A percentile compares a stretch with the other conserved stretches of the same genome.
Evolutionary conservation across 2,113 vertebrate genomes (phyloP).

Genomic region (Callospermophilus lateralis): DNA sequence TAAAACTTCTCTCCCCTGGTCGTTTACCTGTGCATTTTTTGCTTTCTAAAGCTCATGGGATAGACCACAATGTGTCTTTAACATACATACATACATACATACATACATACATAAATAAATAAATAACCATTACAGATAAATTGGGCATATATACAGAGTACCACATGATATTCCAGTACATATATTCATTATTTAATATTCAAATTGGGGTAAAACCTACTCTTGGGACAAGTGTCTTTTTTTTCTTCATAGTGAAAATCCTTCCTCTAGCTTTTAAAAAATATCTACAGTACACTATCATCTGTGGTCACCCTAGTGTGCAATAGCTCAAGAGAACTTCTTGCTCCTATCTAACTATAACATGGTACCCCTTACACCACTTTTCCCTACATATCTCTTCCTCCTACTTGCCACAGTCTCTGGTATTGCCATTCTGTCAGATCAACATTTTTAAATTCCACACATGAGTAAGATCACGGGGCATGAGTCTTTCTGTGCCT

Average conservation of each 20-base stretch:
- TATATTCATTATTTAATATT: not conserved
- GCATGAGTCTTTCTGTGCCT: not conserved
- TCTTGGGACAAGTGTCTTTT: not conserved
- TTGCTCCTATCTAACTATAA: not conserved
- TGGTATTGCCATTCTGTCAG: not conserved
- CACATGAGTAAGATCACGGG: not conserved
- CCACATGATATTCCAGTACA: not conserved
- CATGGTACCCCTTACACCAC: not conserved
- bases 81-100: no score
- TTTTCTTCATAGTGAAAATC: not conserved
- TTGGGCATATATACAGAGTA: not conserved
- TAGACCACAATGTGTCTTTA: not conserved
- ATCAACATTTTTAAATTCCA: not conserved
- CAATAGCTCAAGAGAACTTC: not conserved
- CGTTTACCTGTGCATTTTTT: accelerated
- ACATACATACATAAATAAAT: no score
- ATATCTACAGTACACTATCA: no score
- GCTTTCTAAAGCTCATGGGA: not conserved
- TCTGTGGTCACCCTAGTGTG: not conserved
- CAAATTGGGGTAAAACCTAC: not conserved
- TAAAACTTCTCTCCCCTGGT: not conserved
- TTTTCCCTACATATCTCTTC: not conserved
- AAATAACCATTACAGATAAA: not conserved
- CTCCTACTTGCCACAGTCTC: not conserved
- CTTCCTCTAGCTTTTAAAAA: not conserved